These are phyloP conservation scores for Epizoanthus scotinus DNA, from an alignment of 92 coral and sea anemone species.

Conservation along the genomic window DNA sequence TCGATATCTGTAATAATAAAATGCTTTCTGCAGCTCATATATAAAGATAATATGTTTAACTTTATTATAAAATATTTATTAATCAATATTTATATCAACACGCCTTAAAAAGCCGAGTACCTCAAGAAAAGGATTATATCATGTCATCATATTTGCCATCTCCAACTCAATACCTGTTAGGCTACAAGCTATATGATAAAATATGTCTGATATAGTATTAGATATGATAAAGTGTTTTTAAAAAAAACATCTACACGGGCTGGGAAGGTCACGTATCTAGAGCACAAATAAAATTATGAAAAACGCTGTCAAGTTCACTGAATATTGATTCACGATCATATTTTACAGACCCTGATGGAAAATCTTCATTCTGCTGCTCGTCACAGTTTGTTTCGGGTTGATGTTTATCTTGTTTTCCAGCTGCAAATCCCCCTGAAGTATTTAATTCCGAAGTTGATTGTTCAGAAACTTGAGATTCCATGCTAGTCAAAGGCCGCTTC, in stretches of 20 bases:
- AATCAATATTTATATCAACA: too few species aligned
- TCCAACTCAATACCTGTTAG: too few species aligned
- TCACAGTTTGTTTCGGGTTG: constrained; percentile 13
- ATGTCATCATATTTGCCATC: too few species aligned
- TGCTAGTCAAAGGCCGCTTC: constrained; percentile 32
- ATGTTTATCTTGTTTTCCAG: constrained; percentile 30
- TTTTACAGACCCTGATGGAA: not conserved
- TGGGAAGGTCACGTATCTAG: constrained; percentile 77
- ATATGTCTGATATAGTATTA: too few species aligned
- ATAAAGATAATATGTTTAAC: too few species aligned
- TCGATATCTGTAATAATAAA: too few species aligned
- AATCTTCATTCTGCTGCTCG: not conserved
- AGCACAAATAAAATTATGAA: constrained; percentile 93
- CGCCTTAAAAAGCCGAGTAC: too few species aligned
- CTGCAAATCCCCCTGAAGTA: constrained; percentile 37
- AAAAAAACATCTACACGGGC: not conserved
- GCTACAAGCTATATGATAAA: too few species aligned
- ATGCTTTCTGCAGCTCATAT: too few species aligned
- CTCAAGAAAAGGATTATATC: too few species aligned
- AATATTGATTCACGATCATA: constrained; percentile 68
- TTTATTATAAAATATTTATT: too few species aligned
- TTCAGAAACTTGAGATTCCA: constrained; percentile 12
- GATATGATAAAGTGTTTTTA: not conserved
- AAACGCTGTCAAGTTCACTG: constrained; percentile 85
- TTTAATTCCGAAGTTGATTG: constrained; percentile 20